Evolutionary conservation across 2,888 invertebrate genomes (phyloP).

Genomic region (Pseudanteris insignis): DNA sequence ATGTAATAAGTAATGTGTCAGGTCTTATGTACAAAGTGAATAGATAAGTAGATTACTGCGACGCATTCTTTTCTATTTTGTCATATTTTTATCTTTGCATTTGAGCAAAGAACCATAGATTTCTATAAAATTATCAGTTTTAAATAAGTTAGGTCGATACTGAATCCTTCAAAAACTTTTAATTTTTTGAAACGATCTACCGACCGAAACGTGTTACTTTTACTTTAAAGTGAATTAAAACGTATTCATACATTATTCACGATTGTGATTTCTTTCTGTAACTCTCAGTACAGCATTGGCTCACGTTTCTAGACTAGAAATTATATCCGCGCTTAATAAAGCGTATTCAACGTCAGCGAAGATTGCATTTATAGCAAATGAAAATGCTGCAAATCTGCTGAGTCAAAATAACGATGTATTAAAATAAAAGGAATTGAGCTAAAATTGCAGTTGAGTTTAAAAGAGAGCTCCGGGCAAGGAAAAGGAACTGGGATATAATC

Average conservation of each 20-base stretch:
- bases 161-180: too few species aligned
- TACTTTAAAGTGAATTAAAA: too few species aligned
- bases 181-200: too few species aligned
- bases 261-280: background rate
- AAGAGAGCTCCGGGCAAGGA: slow-evolving; percentile 37
- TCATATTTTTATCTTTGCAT: slow-evolving; percentile 12
- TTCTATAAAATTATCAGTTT: too few species aligned
- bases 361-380: slow-evolving; percentile 10
- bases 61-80: too few species aligned
- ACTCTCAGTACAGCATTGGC: slow-evolving; percentile 7
- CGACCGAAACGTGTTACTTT: too few species aligned
- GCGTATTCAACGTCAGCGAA: too few species aligned
- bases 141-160: too few species aligned
- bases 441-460: slow-evolving; percentile 1
- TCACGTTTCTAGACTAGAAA: slow-evolving; percentile 33
- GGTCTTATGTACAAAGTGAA: too few species aligned
- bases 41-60: too few species aligned
- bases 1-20: too few species aligned
- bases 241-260: background rate
- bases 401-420: slow-evolving; percentile 6
- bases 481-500: slow-evolving; percentile 34
- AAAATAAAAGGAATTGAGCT: slow-evolving; percentile 18
- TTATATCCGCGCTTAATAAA: slow-evolving; percentile 14
- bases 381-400: slow-evolving; percentile 7
- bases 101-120: slow-evolving; percentile 27